These are phyloP conservation scores for Rhagoletis zephyria DNA, from an alignment of 1,140 invertebrate genomes.

Conservation along the genomic window DNA sequence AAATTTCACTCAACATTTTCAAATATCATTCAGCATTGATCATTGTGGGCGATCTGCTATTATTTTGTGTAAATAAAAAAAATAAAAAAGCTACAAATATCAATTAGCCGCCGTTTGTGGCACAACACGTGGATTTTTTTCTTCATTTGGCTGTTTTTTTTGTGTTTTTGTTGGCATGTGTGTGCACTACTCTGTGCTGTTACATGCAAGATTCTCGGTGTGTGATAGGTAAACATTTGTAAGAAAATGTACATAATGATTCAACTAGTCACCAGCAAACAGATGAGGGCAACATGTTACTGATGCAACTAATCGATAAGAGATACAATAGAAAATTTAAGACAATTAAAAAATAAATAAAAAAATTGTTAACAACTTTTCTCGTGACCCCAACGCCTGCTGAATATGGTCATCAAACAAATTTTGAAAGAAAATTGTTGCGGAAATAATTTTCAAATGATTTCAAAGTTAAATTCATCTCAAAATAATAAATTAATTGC, in stretches of 20 bases:
- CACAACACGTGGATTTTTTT: background rate
- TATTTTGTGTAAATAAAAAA: conserved; percentile 42
- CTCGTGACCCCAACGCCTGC: background rate
- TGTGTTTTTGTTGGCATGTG: background rate
- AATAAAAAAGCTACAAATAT: conserved; percentile 39
- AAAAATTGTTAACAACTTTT: conserved; percentile 7
- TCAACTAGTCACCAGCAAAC: no score
- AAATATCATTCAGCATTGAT: background rate
- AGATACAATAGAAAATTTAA: background rate
- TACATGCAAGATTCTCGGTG: background rate
- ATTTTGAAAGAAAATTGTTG: background rate
- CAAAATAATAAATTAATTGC: no score
- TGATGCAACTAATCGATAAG: conserved; percentile 39
- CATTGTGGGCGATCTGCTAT: conserved; percentile 40
- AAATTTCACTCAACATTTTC: background rate
- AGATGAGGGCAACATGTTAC: conserved; percentile 20
- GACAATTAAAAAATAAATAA: background rate
- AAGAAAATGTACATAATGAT: conserved; percentile 31
- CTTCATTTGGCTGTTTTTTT: background rate
- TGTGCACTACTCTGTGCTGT: background rate
- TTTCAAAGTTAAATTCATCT: no score
- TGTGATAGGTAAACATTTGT: conserved; percentile 16
- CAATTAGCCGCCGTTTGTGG: conserved; percentile 36
- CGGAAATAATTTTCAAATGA: no score
- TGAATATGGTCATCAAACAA: background rate